Conservation (phyloP, 1,140 invertebrate species). For the Sitobion miscanthi region DNA sequence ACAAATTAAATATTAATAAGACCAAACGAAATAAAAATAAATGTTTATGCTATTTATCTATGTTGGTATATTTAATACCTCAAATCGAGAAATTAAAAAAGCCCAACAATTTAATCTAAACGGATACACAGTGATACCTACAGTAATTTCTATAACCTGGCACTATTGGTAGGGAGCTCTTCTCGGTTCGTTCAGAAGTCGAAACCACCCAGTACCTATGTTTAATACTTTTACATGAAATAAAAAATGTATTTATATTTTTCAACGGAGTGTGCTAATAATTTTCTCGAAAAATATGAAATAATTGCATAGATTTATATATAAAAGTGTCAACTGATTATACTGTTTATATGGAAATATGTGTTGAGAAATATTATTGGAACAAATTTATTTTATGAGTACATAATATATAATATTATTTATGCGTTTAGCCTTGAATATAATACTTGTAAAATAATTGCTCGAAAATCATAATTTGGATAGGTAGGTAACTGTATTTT, state of each 20-base stretch:
- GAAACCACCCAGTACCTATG: background rate
- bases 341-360: background rate
- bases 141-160: too few relatives aligned
- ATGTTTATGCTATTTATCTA: background rate
- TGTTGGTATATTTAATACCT: background rate
- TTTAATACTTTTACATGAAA: background rate
- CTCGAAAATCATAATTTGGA: conserved; percentile 17
- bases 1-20: background rate
- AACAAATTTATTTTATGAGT: background rate
- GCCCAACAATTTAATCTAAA: background rate
- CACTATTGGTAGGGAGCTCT: too few relatives aligned
- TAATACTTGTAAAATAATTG: conserved; percentile 2
- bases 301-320: background rate
- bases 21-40: background rate
- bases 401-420: background rate
- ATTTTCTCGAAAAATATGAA: background rate
- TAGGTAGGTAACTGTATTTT: background rate
- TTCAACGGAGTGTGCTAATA: background rate
- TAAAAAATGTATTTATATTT: background rate
- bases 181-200: background rate
- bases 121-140: too few relatives aligned
- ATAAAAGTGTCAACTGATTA: background rate
- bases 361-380: conserved; percentile 19
- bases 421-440: background rate
- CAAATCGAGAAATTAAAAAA: background rate